A percentile compares a stretch with the other conserved stretches of the same genome.
Conservation (phyloP, 2,113 vertebrate genomes). For the Labeo rohita region DNA sequence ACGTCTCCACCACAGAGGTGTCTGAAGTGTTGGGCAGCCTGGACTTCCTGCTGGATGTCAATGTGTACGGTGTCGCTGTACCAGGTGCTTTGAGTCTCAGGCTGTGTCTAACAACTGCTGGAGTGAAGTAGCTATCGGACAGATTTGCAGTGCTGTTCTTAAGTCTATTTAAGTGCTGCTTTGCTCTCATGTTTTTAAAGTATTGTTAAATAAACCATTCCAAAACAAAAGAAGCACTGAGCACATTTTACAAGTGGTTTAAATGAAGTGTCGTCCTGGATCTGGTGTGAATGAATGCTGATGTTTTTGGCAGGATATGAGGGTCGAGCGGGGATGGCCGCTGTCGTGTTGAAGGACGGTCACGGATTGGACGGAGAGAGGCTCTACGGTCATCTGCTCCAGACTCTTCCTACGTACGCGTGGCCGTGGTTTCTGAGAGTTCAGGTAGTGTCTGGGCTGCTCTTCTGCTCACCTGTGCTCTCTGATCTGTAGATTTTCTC, state of each 20-base stretch:
- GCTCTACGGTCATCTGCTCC: slow-evolving; percentile 71
- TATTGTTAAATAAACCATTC: neutral
- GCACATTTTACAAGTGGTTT: too few relatives aligned
- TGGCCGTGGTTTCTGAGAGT: slow-evolving; percentile 71
- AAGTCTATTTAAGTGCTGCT: neutral
- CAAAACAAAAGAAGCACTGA: too few relatives aligned
- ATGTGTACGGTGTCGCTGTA: slow-evolving; percentile 83
- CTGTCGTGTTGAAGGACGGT: slow-evolving; percentile 75
- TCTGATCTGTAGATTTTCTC: too few relatives aligned
- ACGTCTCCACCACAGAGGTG: slow-evolving; percentile 90
- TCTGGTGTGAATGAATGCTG: neutral
- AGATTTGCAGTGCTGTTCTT: too few relatives aligned
- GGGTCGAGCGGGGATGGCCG: slow-evolving; percentile 86
- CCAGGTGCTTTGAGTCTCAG: slow-evolving; percentile 72
- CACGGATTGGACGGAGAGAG: slow-evolving; percentile 68
- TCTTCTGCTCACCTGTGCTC: too few relatives aligned
- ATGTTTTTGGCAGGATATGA: slow-evolving; percentile 79
- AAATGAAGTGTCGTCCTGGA: neutral
- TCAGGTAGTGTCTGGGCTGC: slow-evolving; percentile 61
- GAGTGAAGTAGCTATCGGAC: too few relatives aligned
- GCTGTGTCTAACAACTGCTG: too few relatives aligned
- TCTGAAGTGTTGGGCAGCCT: slow-evolving; percentile 78
- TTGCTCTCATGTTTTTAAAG: neutral
- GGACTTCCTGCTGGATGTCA: slow-evolving; percentile 84
- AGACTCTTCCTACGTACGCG: slow-evolving; percentile 76